Base-by-base conservation (phyloP, 2,888 invertebrate genomes). In the Macropis europaea region DNA sequence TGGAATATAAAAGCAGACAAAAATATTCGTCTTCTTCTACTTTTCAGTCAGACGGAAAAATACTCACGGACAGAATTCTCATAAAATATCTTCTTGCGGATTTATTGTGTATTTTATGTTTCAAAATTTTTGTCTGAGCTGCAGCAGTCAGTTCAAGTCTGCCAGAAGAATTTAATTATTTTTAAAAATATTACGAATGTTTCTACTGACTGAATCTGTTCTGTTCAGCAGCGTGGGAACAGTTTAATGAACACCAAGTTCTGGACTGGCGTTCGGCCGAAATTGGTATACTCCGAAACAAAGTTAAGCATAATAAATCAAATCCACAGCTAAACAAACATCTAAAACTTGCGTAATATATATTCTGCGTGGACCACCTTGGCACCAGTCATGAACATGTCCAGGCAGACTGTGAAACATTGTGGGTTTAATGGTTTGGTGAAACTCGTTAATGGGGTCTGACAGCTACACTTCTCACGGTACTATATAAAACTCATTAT, bases 241-340 rank as follows among this genome's bases (percentile, higher is more conserved):
- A n/a, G 28, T 47, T 48, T 30, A 43, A 34, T 17, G 26, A n/a
- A n/a, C n/a, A n/a, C n/a, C n/a, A n/a, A n/a, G n/a, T n/a, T n/a
- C n/a, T n/a, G n/a, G n/a, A n/a, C 19, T 22, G 34, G 42, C 28
- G 30, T 56, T 34, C n/a, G 22, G 26, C 4, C 13, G 15, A 43
- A 34, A 34, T 30, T 7, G 28, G 28, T n/a, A 13, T 32, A 3
- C 24, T 17, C 17, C 11, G 15, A 22, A 5, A 50, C 32, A 4
- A 32, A 53, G 38, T 48, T 47, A 15, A 47, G 9, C 1, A 7
- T 38, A 19, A 5, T 36, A 22, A 53, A 53, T 62, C 52, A 34
- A 53, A 53, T 53, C 53, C 22, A 2, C 19, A 3, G 15, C n/a
- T 22, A 62, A 34, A 62, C 61, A 62, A 36, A 62, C 34, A 34